phyloP scores from a whole-genome alignment of 2,888 invertebrate species.

The Apoderus coryli region DNA sequence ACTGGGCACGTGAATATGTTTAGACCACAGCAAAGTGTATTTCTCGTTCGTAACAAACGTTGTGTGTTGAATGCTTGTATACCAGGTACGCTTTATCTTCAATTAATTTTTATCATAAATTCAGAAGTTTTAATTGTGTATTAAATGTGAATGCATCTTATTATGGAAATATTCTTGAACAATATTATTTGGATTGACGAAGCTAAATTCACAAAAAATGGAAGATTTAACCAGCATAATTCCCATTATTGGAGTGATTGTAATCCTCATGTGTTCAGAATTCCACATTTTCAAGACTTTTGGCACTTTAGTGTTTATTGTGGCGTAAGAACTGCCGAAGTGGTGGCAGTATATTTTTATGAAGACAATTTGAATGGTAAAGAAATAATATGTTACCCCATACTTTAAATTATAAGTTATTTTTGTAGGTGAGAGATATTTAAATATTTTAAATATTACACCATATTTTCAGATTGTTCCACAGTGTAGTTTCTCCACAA shows the following conservation, averaged over 20 bases:
- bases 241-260: constrained; percentile 2
- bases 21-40: no score
- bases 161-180: no score
- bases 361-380: constrained; percentile 2
- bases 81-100: no score
- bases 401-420: neutral
- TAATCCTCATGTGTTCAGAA: neutral
- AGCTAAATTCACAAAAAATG: constrained; percentile 1
- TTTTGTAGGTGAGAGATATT: constrained; percentile 1
- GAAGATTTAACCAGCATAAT: neutral
- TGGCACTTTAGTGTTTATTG: neutral
- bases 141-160: no score
- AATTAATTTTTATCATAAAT: no score
- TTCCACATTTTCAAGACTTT: neutral
- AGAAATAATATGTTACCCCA: neutral
- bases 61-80: no score
- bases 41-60: no score
- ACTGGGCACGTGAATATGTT: no score
- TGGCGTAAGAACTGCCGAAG: neutral
- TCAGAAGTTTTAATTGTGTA: no score
- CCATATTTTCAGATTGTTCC: no score
- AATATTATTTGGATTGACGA: constrained; percentile 3
- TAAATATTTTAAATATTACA: constrained; percentile 1
- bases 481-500: no score
- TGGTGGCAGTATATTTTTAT: constrained; percentile 1